phyloP scores from a whole-genome alignment of 1,140 invertebrate species.

The Cecropterus lyciades region DNA sequence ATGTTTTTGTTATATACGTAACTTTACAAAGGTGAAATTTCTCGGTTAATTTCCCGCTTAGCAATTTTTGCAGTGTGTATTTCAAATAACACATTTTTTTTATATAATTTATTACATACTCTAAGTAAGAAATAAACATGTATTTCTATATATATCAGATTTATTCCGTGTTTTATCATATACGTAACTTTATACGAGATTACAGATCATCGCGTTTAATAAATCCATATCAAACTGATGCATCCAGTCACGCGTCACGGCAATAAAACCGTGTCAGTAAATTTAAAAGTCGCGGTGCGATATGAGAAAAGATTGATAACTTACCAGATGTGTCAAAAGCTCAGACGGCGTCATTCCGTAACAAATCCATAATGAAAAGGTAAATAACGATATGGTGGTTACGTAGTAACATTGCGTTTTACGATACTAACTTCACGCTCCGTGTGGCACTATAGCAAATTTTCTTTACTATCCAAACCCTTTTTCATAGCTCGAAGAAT shows the following conservation, averaged over 20 bases:
- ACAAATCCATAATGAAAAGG: not conserved
- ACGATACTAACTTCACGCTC: constrained; percentile 16
- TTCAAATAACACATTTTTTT: too few species aligned
- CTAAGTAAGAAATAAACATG: too few species aligned
- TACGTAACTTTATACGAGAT: not conserved
- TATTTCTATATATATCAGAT: too few species aligned
- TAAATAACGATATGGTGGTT: constrained; percentile 16
- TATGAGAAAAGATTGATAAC: constrained; percentile 31
- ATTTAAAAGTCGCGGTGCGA: constrained; percentile 21
- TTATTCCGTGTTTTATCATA: too few species aligned
- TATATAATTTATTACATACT: too few species aligned
- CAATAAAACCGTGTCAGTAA: constrained; percentile 35
- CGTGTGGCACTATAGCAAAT: constrained; percentile 16
- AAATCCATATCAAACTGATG: constrained; percentile 20
- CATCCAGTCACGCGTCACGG: constrained; percentile 16
- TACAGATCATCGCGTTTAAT: constrained; percentile 4
- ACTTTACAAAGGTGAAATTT: too few species aligned
- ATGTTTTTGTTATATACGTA: too few species aligned
- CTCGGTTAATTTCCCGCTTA: too few species aligned
- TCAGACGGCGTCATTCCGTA: constrained; percentile 2
- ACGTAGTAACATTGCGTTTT: constrained; percentile 19
- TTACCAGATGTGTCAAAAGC: constrained; percentile 4
- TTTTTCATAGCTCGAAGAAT: constrained; percentile 2
- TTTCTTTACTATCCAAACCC: constrained; percentile 15
- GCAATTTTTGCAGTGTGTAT: too few species aligned